These are phyloP conservation scores for Diogma glabrata DNA, from an alignment of 2,888 invertebrate species.

Conservation along the genomic window DNA sequence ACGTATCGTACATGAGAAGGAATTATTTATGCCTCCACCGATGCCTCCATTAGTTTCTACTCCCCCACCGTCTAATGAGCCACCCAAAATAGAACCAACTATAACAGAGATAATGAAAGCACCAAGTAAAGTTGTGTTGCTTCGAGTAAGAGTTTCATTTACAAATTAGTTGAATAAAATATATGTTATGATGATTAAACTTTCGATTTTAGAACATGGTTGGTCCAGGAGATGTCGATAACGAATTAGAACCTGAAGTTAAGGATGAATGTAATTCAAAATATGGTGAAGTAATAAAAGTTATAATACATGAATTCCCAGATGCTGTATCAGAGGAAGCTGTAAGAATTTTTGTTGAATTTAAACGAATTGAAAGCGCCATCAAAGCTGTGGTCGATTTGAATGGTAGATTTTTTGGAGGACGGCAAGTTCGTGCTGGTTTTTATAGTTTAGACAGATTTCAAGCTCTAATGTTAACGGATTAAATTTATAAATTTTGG, in stretches of 20 bases:
- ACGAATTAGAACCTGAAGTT: slow-evolving; percentile 94
- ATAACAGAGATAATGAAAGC: slow-evolving; percentile 93
- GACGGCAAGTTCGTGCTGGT: slow-evolving; percentile 87
- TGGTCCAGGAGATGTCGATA: slow-evolving; percentile 95
- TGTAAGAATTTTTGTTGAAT: slow-evolving; percentile 97
- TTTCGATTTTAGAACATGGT: slow-evolving; percentile 96
- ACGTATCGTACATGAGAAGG: slow-evolving; percentile 90
- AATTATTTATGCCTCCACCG: slow-evolving; percentile 54
- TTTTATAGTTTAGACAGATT: slow-evolving; percentile 93
- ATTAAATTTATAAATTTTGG: too few relatives aligned
- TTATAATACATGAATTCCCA: slow-evolving; percentile 84
- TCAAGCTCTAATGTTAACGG: slow-evolving; percentile 52
- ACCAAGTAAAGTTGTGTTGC: slow-evolving; percentile 84
- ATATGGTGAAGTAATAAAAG: slow-evolving; percentile 91
- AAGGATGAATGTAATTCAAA: slow-evolving; percentile 97
- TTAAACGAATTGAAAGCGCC: slow-evolving; percentile 92
- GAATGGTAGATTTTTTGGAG: slow-evolving; percentile 96
- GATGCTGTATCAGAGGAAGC: slow-evolving; percentile 78
- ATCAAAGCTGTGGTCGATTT: slow-evolving; percentile 96
- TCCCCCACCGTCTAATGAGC: slow-evolving; percentile 13
- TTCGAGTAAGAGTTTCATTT: slow-evolving; percentile 54
- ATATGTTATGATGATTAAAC: too few relatives aligned
- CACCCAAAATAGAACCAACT: slow-evolving; percentile 44
- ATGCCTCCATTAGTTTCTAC: slow-evolving; percentile 35
- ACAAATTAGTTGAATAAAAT: too few relatives aligned